phyloP scores from a whole-genome alignment of 2,113 vertebrate species.

The Lanius ludovicianus region DNA sequence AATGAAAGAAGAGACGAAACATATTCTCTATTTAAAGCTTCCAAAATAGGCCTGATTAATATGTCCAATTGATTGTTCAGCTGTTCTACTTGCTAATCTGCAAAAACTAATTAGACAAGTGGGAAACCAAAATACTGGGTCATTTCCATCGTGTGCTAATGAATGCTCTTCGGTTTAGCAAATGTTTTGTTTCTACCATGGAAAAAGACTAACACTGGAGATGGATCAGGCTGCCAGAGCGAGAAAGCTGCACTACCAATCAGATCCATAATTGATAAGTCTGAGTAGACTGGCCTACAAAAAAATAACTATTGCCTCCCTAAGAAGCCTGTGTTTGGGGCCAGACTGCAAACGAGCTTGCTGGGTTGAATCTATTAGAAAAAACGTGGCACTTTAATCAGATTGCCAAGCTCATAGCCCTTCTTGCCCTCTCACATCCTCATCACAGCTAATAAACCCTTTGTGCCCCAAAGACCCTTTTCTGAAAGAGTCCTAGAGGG shows the following conservation, averaged over 20 bases:
- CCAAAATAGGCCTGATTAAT: slow-evolving; percentile 68
- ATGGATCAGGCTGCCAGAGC: background rate
- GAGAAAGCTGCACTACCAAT: background rate
- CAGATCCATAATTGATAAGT: background rate
- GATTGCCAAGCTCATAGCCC: background rate
- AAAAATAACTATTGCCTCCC: background rate
- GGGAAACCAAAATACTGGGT: slow-evolving; percentile 69
- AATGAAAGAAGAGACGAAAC: slow-evolving; percentile 65
- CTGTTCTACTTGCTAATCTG: slow-evolving; percentile 60
- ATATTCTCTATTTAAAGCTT: slow-evolving; percentile 53
- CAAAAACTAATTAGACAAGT: slow-evolving; percentile 70
- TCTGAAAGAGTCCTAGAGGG: background rate
- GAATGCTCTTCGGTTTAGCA: slow-evolving; percentile 51
- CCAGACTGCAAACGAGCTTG: background rate
- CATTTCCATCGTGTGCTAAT: slow-evolving; percentile 57
- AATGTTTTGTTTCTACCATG: slow-evolving; percentile 51
- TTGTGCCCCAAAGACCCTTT: background rate
- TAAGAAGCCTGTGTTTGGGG: background rate
- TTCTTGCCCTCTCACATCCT: background rate
- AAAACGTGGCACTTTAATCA: background rate
- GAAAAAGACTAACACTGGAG: background rate
- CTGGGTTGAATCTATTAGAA: background rate
- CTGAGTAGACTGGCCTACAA: background rate
- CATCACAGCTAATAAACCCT: background rate
- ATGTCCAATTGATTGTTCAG: slow-evolving; percentile 65